Evolutionary conservation across 1,140 invertebrate genomes (phyloP), one percentile per base, ranked within the genome.

Genomic region (Danaus melanippus): DNA sequence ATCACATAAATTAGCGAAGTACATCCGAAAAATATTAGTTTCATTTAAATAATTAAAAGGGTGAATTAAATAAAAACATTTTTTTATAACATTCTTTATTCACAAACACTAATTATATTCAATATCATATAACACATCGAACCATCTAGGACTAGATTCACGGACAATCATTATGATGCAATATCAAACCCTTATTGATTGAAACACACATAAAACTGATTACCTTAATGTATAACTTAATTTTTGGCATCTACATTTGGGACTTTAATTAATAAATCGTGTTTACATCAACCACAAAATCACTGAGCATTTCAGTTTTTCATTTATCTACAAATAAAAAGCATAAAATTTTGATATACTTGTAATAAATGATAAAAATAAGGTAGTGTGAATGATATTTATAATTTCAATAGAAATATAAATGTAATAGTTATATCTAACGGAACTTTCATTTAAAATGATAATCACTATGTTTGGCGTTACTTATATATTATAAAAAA

Each of bases 131-230:
- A 40, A 49, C 40, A 49, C 47, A 49, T 49, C 10, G 12, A 46
- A 54, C 39, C 1, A 51, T 46, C 12, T 52, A 58, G 1, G 56
- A 58, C 56, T 58, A 58, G 50, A 53, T 40, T 44, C 41, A 58
- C 32, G 40, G 32, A 55, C 53, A 51, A 50, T 51, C 56, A 47
- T 17, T 39, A 42, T 42, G 15, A 47, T 32, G 21, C 21, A 4
- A 32, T 32, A 32, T 1, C 21, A 32, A 32, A 32, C 4, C 0
- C 21, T 32, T 7, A 32, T 32, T 32, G 21, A 4, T 4, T 32
- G 21, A 32, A 2, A 32, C 21, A 32, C 7, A 3, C 3, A 15
- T 15, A 15, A 15, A 32, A 32, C 21, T 32, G 21, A 32, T 32
- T 7, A 32, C 7, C 21, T 32, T 32, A 2, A 8, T 4, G 6